Conservation (phyloP, 2,888 invertebrate genomes). For the Aleiodes leptofemur region DNA sequence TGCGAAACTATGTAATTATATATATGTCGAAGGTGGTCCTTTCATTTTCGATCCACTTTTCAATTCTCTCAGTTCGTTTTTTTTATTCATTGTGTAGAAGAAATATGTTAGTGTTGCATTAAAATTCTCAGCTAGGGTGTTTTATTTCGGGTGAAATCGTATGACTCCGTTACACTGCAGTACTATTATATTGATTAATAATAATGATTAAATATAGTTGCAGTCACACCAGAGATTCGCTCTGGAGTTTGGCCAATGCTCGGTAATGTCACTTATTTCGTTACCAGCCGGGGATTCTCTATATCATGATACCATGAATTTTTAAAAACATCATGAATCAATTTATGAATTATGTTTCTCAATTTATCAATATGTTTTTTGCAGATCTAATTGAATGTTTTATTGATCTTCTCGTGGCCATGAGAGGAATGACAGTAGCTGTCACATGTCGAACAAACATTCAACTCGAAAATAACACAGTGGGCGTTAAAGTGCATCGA, state of each 20-base stretch:
- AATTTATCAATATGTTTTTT: too few relatives aligned
- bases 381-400: too few relatives aligned
- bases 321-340: too few relatives aligned
- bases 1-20: conserved; percentile 41
- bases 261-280: not conserved
- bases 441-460: conserved; percentile 10
- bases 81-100: not conserved
- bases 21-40: conserved; percentile 33
- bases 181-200: conserved; percentile 16
- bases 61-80: conserved; percentile 24
- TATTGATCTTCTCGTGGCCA: too few relatives aligned
- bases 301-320: too few relatives aligned
- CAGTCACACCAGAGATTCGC: not conserved
- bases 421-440: conserved; percentile 4
- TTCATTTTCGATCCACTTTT: conserved; percentile 45
- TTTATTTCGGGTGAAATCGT: conserved; percentile 32
- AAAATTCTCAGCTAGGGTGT: conserved; percentile 7
- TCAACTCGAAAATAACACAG: not conserved
- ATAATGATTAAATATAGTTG: conserved; percentile 26
- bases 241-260: not conserved
- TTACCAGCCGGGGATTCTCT: conserved; percentile 16
- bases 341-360: too few relatives aligned
- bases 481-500: conserved; percentile 28
- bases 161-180: not conserved
- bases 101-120: not conserved